A percentile compares a stretch with the other conserved stretches of the same genome.
These are phyloP conservation scores for Meiosimyza decipiens DNA, from an alignment of 2,888 invertebrate species.

Conservation along the genomic window DNA sequence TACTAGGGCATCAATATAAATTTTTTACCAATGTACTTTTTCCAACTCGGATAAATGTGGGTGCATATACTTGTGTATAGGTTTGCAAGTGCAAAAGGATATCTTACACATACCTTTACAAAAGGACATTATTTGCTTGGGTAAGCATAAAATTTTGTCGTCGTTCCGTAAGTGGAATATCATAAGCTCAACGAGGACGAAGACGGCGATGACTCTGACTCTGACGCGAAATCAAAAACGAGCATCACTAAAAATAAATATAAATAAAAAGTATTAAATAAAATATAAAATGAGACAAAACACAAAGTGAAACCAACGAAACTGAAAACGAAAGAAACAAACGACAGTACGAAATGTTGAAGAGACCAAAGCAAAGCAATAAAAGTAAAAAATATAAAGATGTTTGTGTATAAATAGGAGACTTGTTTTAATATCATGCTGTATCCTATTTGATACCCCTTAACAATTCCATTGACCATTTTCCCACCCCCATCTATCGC, in stretches of 20 bases:
- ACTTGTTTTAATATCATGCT: constrained; percentile 3
- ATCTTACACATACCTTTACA: constrained; percentile 27
- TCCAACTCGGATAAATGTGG: not conserved
- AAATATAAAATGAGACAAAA: not conserved
- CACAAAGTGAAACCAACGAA: not conserved
- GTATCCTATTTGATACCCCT: constrained; percentile 3
- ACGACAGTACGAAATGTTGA: not conserved
- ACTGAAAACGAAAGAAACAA: not conserved
- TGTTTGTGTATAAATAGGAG: not conserved
- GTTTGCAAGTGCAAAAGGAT: constrained; percentile 15
- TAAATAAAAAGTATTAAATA: constrained; percentile 24
- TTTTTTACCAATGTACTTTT: too few relatives aligned
- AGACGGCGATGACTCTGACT: not conserved
- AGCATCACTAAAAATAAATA: constrained; percentile 32
- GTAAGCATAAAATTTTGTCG: constrained; percentile 39
- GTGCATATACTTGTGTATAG: not conserved
- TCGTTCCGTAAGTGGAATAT: constrained; percentile 31
- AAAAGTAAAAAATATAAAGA: not conserved
- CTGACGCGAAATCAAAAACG: constrained; percentile 26
- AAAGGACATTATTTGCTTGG: constrained; percentile 38
- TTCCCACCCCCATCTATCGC: not conserved
- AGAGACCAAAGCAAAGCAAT: not conserved
- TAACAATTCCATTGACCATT: not conserved
- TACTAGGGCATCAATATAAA: too few relatives aligned
- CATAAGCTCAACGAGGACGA: constrained; percentile 6